Evolutionary conservation across 2,888 invertebrate genomes (phyloP).

Genomic region (Drosophila formosana): DNA sequence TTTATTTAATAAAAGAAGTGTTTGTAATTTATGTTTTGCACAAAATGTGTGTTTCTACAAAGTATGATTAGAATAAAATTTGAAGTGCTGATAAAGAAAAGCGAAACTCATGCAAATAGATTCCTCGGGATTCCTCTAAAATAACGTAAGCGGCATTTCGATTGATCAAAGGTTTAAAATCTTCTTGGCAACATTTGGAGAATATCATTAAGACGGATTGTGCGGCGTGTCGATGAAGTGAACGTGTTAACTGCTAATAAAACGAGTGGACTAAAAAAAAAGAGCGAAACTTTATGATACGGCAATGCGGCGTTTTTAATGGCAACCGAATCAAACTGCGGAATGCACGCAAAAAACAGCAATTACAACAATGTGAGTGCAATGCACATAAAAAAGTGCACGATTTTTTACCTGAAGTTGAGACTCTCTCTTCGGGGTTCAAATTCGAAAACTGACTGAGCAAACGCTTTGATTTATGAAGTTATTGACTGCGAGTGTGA

Average conservation of each 20-base stretch:
- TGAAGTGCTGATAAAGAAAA: no score
- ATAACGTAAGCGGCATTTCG: no score
- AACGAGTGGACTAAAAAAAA: not conserved
- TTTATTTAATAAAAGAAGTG: no score
- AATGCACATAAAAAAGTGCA: conserved; percentile 11
- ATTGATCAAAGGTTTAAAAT: no score
- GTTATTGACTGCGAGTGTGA: conserved; percentile 62
- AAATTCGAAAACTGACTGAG: conserved; percentile 80
- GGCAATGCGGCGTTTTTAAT: conserved; percentile 3
- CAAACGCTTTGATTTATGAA: conserved; percentile 80
- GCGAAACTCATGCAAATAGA: no score
- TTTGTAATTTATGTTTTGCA: no score
- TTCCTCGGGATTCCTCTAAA: no score
- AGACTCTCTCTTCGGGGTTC: conserved; percentile 36
- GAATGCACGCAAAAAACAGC: conserved; percentile 9
- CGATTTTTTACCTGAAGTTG: not conserved
- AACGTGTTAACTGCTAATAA: conserved; percentile 13
- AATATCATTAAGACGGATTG: not conserved
- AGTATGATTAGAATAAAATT: no score
- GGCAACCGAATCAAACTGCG: conserved; percentile 1
- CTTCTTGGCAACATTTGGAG: no score
- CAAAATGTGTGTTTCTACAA: no score
- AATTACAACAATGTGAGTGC: conserved; percentile 36
- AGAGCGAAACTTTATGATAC: conserved; percentile 22
- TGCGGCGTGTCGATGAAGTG: not conserved